Evolutionary conservation across 2,113 vertebrate genomes (phyloP).

Genomic region (Zeus faber): DNA sequence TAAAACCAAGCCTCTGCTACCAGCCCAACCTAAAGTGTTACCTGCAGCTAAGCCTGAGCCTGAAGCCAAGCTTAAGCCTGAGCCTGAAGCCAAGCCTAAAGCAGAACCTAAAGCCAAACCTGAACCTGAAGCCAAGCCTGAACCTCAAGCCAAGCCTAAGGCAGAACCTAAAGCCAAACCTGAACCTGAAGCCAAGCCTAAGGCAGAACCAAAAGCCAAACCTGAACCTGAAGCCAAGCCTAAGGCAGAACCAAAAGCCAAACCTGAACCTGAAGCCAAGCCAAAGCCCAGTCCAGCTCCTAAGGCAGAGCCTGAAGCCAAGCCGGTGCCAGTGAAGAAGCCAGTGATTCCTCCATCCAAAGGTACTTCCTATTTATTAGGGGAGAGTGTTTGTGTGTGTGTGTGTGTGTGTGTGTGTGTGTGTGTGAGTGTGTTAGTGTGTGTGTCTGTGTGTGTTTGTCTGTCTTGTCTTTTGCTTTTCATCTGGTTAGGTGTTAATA

Average conservation of each 20-base stretch:
- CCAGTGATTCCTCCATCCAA: constrained; percentile 48
- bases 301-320: constrained; percentile 13
- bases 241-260: constrained; percentile 11
- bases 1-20: constrained; percentile 49
- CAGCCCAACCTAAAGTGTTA: constrained; percentile 46
- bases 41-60: constrained; percentile 39
- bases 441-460: constrained; percentile 5
- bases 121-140: not conserved
- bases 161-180: constrained; percentile 19
- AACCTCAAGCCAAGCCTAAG: constrained; percentile 3
- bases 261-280: constrained; percentile 44
- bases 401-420: too few species aligned
- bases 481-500: too few species aligned
- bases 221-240: constrained; percentile 29
- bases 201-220: constrained; percentile 33
- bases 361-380: constrained; percentile 65
- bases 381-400: too few species aligned
- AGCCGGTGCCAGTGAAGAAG: constrained; percentile 49
- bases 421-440: too few species aligned
- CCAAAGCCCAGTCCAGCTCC: constrained; percentile 15
- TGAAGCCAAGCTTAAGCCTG: constrained; percentile 50
- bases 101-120: constrained; percentile 11
- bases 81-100: constrained; percentile 37
- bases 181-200: constrained; percentile 34
- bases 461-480: too few species aligned